These are phyloP conservation scores for Lepetodrilus schrolli DNA, from an alignment of 2,888 invertebrate species.

Conservation along the genomic window DNA sequence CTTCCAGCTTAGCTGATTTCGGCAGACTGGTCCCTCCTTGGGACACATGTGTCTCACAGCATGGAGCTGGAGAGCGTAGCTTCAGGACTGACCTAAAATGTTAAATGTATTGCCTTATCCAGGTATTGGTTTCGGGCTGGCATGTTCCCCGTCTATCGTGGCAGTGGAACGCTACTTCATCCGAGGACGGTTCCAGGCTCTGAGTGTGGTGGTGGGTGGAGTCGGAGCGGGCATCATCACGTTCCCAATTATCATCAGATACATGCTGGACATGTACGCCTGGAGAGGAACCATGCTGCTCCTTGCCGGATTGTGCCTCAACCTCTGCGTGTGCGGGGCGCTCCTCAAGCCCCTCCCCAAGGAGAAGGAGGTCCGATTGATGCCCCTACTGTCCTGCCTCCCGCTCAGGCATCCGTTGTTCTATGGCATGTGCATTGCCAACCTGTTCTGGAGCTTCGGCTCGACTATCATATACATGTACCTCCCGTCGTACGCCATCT, in stretches of 20 bases:
- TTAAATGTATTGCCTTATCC: too few relatives aligned
- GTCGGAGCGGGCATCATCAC: slow-evolving; percentile 68
- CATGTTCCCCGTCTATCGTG: slow-evolving; percentile 69
- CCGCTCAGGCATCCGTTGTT: slow-evolving; percentile 68
- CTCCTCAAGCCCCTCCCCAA: slow-evolving; percentile 59
- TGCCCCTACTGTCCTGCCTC: slow-evolving; percentile 64
- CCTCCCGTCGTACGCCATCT: slow-evolving; percentile 68
- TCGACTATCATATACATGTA: slow-evolving; percentile 69
- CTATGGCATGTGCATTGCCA: slow-evolving; percentile 67
- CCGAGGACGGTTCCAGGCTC: slow-evolving; percentile 61
- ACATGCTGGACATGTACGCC: slow-evolving; percentile 59
- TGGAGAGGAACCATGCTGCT: slow-evolving; percentile 67
- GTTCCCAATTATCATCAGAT: slow-evolving; percentile 64
- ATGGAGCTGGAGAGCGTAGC: too few relatives aligned
- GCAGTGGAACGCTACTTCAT: slow-evolving; percentile 68
- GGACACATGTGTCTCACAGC: too few relatives aligned
- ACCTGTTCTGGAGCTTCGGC: slow-evolving; percentile 72
- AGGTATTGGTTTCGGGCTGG: slow-evolving; percentile 70
- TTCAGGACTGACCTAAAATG: too few relatives aligned
- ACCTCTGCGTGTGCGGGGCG: slow-evolving; percentile 68
- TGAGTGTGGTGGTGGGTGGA: slow-evolving; percentile 64
- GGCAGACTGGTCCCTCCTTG: too few relatives aligned
- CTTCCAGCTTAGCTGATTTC: too few relatives aligned
- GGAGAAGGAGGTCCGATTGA: slow-evolving; percentile 54
- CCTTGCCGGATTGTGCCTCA: slow-evolving; percentile 63